Evolutionary conservation across 2,888 invertebrate species (phyloP).

Genomic region (Conops quadrifasciatus): DNA sequence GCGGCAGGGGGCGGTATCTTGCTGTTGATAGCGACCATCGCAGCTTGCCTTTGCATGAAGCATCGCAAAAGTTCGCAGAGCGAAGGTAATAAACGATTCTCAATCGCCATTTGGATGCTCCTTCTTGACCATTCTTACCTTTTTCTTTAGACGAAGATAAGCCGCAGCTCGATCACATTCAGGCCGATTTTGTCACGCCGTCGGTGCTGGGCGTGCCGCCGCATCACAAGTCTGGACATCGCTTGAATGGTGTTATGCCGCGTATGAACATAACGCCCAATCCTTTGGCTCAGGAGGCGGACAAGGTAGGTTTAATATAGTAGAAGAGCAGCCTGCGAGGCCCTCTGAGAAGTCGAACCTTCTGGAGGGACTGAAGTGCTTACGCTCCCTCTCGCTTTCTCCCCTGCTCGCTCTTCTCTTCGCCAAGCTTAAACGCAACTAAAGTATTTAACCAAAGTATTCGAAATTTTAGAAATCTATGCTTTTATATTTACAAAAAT

Average conservation of each 20-base stretch:
- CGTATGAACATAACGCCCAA: constrained; percentile 65
- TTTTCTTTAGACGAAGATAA: constrained; percentile 60
- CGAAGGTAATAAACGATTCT: constrained; percentile 54
- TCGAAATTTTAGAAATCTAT: neutral
- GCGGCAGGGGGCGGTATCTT: constrained; percentile 61
- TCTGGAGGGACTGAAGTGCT: too few species aligned
- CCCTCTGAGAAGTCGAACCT: neutral
- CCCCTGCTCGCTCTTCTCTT: too few species aligned
- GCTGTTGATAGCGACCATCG: constrained; percentile 57
- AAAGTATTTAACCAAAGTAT: neutral
- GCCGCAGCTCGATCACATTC: constrained; percentile 64
- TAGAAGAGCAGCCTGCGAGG: neutral
- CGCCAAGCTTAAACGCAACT: too few species aligned
- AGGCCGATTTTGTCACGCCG: constrained; percentile 61
- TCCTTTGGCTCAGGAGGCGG: constrained; percentile 63
- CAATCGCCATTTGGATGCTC: neutral
- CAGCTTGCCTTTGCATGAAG: constrained; percentile 61
- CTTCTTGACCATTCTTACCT: neutral
- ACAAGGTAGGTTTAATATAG: constrained; percentile 56
- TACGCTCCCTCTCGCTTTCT: too few species aligned
- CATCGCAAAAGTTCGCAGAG: constrained; percentile 56
- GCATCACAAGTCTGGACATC: constrained; percentile 55
- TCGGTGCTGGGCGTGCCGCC: constrained; percentile 58
- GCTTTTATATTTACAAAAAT: neutral
- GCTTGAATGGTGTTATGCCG: constrained; percentile 62